Base-by-base conservation (phyloP, 37 sponge, comb jelly and placozoan species). In the Ianthella basta region DNA sequence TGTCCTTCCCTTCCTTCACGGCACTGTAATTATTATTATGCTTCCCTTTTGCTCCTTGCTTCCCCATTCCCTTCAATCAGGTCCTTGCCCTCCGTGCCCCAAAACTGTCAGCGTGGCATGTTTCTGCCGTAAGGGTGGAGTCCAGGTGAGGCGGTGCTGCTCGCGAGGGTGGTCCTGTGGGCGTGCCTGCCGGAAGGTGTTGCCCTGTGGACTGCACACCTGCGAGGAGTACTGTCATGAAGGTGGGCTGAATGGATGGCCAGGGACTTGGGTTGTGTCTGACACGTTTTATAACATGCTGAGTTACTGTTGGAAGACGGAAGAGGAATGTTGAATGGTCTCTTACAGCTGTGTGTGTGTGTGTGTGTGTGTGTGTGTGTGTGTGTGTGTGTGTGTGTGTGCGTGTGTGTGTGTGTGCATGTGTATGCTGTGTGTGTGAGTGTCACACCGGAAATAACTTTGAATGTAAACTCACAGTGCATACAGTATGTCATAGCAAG, bases 41-140 rank as follows among this genome's bases (percentile, higher is more conserved):
- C n/a, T n/a, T n/a, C n/a, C n/a, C n/a, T n/a, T n/a, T n/a, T n/a
- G n/a, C n/a, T n/a, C n/a, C n/a, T n/a, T n/a, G n/a, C n/a, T 44
- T 44, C 50, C 50, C 8, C 50, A 14, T 44, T 85, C 24, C 23
- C 65, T 27, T 1, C 59, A 63, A 67, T 24, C 91, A 95, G 95
- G 96, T 54, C 83, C 94, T n/a, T 98, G 98, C 74, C 98, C 98
- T 35, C 94, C 96, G 8, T 98, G 98, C 84, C 98, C 98, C 24
- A 89, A 86, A 60, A 93, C 86, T 15, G 83, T 93, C 24, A 4
- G 21, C 0, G 66, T 84, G n/a, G 57, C 67, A 1, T 98, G 98
- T 65, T 91, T 86, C 82, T 98, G 98, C 86, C 89, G 91, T 34
- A 78, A 73, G 39, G 68, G 91, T 69, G 60, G 19, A 12, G 69